Base-by-base conservation (phyloP, 2,113 vertebrate species). In the Eulacestoma nigropectus region DNA sequence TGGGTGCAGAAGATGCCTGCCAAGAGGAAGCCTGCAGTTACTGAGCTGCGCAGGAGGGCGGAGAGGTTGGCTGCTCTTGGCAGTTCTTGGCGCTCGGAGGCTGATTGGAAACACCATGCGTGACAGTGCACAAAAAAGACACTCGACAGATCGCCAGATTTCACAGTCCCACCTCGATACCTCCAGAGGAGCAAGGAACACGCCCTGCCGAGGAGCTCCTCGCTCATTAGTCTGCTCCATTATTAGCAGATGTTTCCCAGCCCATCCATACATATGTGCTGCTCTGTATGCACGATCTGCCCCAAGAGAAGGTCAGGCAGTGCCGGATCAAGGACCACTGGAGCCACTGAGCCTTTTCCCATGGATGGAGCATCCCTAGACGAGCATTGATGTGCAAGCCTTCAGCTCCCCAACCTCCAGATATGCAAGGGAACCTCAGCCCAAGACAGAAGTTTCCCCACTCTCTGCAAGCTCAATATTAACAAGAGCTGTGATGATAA, bases 51-150 rank as follows among this genome's bases (percentile, higher is more conserved):
- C 84, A 87, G 94, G 87, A 93, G 95, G 94, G 90, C 1, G 13
- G 85, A 91, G 87, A 80, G 76, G 69, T 84, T 94, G 90, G 88
- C 80, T 86, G 82, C 83, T 92, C 86, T 88, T 19, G 0, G 86
- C 79, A 32, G 68, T 72, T 96, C 83, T 67, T 42, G 4, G 73
- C 3, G 4, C 93, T 94, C 3, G 1, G 56, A 90, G 73, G 67
- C 83, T 93, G 83, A 68, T 86, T 94, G 88, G 85, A 92, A 96
- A 88, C 88, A 78, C 65, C 69, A 90, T 52, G 87, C 63, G 11
- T 92, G 95, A 96, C 92, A 70, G 50, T 64, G 88, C 85, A 78
- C 75, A 92, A 96, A 94, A 93, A 94, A 92, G 69, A 18, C 60
- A 4, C 68, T 87, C 47, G 1, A 37, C 82, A 84, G 20, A 68